Evolutionary conservation across 2,888 invertebrate genomes (phyloP).

Genomic region (Tethea ocularis): DNA sequence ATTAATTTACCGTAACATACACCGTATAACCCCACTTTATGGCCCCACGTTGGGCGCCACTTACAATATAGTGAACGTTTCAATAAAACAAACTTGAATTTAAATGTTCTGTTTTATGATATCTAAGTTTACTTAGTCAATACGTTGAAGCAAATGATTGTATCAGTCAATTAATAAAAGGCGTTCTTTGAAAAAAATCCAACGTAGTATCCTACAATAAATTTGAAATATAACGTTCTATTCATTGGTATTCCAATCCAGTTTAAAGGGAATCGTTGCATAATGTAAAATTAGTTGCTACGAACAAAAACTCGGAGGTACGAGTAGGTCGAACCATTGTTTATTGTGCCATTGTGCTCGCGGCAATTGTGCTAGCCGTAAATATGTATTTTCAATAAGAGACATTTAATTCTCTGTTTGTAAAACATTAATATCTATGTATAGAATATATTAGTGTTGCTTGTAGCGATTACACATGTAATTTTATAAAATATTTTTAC

Average conservation of each 20-base stretch:
- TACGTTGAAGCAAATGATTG: too few species aligned
- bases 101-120: not conserved
- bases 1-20: not conserved
- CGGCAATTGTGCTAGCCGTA: constrained; percentile 19
- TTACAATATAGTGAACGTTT: constrained; percentile 13
- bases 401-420: constrained; percentile 5
- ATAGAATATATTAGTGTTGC: not conserved
- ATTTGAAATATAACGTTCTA: not conserved
- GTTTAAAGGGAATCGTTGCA: constrained; percentile 18
- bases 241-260: not conserved
- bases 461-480: not conserved
- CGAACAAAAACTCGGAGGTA: constrained; percentile 49
- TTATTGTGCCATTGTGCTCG: constrained; percentile 46
- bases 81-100: not conserved
- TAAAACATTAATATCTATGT: not conserved
- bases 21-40: not conserved
- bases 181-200: too few species aligned
- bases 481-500: too few species aligned
- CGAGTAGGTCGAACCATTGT: constrained; percentile 58
- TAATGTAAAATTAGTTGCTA: constrained; percentile 44
- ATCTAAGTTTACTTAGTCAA: not conserved
- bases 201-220: too few species aligned
- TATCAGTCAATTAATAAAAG: too few species aligned
- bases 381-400: constrained; percentile 22
- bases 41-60: constrained; percentile 31